Conservation (phyloP, 2,888 invertebrate species). For the Acrobasis suavella region DNA sequence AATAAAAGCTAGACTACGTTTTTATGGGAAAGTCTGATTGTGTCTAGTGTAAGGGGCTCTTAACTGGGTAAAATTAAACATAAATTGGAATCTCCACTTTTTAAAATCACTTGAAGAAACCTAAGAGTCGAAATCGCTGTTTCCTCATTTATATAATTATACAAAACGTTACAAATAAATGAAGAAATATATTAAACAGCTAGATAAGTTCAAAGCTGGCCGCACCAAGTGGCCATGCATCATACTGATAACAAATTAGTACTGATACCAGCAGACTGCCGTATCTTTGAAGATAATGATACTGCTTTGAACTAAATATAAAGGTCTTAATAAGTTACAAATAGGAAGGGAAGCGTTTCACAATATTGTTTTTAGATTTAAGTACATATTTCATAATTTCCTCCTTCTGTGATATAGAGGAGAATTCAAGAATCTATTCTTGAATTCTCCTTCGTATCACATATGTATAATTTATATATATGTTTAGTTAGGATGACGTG, state of each 20-base stretch:
- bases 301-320: constrained; percentile 37
- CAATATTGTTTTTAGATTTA: not conserved
- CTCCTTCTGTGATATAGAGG: no score
- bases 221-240: constrained; percentile 56
- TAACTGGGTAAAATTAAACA: no score
- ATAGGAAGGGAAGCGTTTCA: not conserved
- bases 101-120: not conserved
- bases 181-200: constrained; percentile 3
- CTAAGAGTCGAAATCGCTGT: not conserved
- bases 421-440: no score
- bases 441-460: no score
- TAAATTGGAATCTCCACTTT: no score
- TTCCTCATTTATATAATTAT: not conserved
- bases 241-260: constrained; percentile 65
- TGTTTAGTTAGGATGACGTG: no score
- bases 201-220: constrained; percentile 33
- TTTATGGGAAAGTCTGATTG: no score
- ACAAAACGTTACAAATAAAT: constrained; percentile 9
- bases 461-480: no score
- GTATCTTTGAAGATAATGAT: constrained; percentile 43
- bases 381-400: not conserved
- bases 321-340: constrained; percentile 13
- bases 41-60: no score
- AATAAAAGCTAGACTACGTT: no score
- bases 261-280: constrained; percentile 41